A percentile compares a stretch with the other conserved stretches of the same genome.
These are phyloP conservation scores for Pachyseris speciosa DNA, from an alignment of 64 coral and sea anemone genomes.

Conservation along the genomic window DNA sequence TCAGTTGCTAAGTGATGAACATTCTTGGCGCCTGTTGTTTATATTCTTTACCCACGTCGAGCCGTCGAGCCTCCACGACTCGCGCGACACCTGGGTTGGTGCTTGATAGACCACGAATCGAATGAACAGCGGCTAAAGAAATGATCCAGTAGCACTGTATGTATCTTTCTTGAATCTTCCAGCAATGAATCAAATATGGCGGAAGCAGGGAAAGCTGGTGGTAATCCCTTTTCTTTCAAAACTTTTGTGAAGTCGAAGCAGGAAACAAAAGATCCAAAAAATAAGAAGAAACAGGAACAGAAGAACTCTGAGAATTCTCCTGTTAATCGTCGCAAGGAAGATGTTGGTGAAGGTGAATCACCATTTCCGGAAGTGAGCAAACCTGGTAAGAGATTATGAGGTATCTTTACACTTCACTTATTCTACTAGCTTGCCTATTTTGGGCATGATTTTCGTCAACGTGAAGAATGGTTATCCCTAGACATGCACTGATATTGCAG, in stretches of 20 bases:
- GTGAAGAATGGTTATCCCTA: too few species aligned
- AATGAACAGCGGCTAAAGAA: not conserved
- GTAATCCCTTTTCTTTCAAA: constrained; percentile 38
- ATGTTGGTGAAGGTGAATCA: not conserved
- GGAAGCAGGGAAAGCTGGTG: not conserved
- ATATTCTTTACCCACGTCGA: too few species aligned
- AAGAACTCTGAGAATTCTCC: not conserved
- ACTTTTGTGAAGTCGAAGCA: constrained; percentile 13
- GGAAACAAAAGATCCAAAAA: not conserved
- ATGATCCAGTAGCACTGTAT: not conserved
- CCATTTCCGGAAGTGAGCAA: constrained; percentile 35
- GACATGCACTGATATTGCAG: too few species aligned
- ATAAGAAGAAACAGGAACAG: not conserved
- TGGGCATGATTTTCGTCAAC: too few species aligned
- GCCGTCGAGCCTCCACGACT: too few species aligned
- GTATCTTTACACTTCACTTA: too few species aligned
- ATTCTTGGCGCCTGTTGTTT: too few species aligned
- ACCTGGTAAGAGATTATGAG: not conserved
- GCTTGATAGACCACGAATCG: too few species aligned
- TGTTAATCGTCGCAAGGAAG: not conserved
- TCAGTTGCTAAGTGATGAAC: not conserved
- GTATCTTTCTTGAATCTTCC: not conserved
- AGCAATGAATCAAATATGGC: not conserved
- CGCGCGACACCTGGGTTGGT: too few species aligned
- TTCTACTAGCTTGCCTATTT: too few species aligned